phyloP scores from a whole-genome alignment of 2,113 vertebrate species.

The Rhombomys opimus region DNA sequence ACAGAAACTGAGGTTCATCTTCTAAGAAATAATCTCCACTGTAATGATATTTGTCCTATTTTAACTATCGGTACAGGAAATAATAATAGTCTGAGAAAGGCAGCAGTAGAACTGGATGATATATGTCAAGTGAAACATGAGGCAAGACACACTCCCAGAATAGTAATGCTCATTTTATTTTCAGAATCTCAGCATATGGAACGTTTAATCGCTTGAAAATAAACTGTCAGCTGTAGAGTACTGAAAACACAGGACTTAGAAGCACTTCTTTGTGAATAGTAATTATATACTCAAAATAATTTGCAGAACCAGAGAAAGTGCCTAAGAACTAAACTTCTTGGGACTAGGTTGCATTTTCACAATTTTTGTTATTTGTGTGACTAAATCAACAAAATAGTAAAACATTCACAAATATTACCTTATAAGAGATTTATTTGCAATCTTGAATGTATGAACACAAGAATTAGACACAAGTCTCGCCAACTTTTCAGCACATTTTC shows the following conservation, averaged over 20 bases:
- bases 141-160: background rate
- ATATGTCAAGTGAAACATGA: slow-evolving; percentile 19
- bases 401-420: slow-evolving; percentile 24
- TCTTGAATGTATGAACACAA: background rate
- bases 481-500: background rate
- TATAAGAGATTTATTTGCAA: slow-evolving; percentile 28
- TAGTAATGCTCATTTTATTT: slow-evolving; percentile 32
- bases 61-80: slow-evolving; percentile 19
- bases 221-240: background rate
- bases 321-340: slow-evolving; percentile 18
- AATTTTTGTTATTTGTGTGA: slow-evolving; percentile 3
- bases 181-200: slow-evolving; percentile 46
- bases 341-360: background rate
- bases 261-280: slow-evolving; percentile 6
- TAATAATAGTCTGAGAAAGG: background rate
- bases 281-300: slow-evolving; percentile 38
- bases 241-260: background rate
- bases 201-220: background rate
- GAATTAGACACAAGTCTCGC: background rate
- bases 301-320: background rate
- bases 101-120: background rate
- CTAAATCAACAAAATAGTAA: slow-evolving; percentile 26
- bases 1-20: background rate
- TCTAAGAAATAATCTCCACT: slow-evolving; percentile 32
- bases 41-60: background rate